phyloP scores from a whole-genome alignment of 2,888 invertebrate genomes.

The Thumatha senex region DNA sequence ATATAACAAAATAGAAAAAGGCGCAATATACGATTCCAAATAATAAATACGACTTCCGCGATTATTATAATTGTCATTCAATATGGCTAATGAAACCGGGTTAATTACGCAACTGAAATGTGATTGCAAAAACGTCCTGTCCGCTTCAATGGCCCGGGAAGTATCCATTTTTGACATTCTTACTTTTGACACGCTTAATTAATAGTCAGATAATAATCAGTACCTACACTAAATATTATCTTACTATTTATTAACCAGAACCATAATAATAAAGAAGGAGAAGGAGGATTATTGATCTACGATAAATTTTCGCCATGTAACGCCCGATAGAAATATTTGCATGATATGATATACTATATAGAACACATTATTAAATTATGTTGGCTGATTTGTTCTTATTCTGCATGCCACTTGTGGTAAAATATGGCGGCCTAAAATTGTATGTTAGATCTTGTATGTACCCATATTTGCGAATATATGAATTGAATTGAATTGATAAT shows the following conservation, averaged over 20 bases:
- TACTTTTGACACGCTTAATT: background rate
- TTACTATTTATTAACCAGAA: conserved; percentile 17
- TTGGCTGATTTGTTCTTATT: no score
- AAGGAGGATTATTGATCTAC: no score
- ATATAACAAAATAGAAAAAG: conserved; percentile 8
- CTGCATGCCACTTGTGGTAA: no score
- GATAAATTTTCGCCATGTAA: no score
- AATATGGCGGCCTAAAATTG: no score
- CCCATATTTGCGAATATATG: no score
- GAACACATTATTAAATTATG: no score
- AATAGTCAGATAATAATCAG: conserved; percentile 2
- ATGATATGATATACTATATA: no score
- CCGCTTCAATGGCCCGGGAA: conserved; percentile 7
- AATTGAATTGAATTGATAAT: no score
- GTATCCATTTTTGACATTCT: conserved; percentile 7
- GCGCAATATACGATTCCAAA: conserved; percentile 32
- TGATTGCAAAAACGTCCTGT: conserved; percentile 43
- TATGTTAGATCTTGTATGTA: no score
- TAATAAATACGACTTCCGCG: conserved; percentile 41
- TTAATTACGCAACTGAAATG: conserved; percentile 49
- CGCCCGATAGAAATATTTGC: no score
- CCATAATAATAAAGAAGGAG: no score
- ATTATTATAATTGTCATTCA: conserved; percentile 41
- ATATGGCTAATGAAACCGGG: conserved; percentile 59
- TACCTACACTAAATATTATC: conserved; percentile 10